Evolutionary conservation across 2,888 invertebrate genomes (phyloP).

Genomic region (Thecophora atra): DNA sequence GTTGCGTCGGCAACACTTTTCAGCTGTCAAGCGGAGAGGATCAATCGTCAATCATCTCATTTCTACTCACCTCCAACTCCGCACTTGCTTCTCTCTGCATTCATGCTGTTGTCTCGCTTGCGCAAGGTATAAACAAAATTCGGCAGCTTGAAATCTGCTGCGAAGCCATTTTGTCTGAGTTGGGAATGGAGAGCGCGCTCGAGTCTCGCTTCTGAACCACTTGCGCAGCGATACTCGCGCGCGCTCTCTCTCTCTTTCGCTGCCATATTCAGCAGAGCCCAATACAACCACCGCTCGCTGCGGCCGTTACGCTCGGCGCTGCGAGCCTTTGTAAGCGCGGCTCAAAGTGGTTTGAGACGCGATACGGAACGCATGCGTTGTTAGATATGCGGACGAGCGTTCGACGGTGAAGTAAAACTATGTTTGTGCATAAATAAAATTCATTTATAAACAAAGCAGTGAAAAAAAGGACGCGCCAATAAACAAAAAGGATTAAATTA

Average conservation of each 20-base stretch:
- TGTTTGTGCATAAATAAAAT: constrained; percentile 40
- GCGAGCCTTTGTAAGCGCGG: constrained; percentile 45
- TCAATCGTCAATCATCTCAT: background rate
- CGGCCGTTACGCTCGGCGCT: constrained; percentile 15
- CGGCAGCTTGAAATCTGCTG: background rate
- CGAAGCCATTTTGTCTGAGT: constrained; percentile 29
- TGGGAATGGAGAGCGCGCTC: constrained; percentile 10
- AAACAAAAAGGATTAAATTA: background rate
- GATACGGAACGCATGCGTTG: constrained; percentile 57
- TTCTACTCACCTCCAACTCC: background rate
- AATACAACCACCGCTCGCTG: constrained; percentile 17
- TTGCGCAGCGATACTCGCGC: constrained; percentile 33
- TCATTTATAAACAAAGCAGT: constrained; percentile 21
- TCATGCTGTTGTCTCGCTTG: background rate
- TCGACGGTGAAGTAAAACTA: constrained; percentile 48
- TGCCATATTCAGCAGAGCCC: constrained; percentile 24
- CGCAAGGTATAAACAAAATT: constrained; percentile 29
- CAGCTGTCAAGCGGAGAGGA: background rate
- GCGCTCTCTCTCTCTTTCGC: constrained; percentile 21
- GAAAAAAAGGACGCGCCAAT: background rate
- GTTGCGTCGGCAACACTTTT: background rate
- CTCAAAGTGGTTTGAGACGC: constrained; percentile 62
- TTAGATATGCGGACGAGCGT: constrained; percentile 48
- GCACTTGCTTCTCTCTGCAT: background rate
- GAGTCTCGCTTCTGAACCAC: constrained; percentile 35